Percentiles rank a stretch among this genome's conserved stretches.
These are phyloP conservation scores for Panulirus ornatus DNA, from an alignment of 1,140 invertebrate species.

Conservation along the genomic window DNA sequence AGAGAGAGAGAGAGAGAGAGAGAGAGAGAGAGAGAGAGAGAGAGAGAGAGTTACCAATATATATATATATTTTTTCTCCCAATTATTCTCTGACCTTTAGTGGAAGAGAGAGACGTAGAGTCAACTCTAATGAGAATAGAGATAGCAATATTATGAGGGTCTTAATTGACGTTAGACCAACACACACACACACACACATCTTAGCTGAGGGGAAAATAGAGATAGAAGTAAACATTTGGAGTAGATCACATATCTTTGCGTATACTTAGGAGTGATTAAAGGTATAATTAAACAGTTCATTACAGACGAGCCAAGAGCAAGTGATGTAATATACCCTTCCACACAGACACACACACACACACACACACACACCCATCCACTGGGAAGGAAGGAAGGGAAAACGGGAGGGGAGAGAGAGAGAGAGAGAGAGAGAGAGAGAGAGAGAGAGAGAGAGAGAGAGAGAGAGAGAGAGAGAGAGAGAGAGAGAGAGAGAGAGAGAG, in stretches of 20 bases:
- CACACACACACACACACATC: constrained; percentile 1
- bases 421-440: background rate
- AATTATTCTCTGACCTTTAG: background rate
- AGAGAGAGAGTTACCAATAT: background rate
- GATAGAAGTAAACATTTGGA: background rate
- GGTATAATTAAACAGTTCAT: background rate
- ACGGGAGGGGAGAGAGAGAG: background rate
- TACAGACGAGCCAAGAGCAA: background rate
- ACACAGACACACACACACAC: constrained; percentile 2
- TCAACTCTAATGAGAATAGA: too few relatives aligned
- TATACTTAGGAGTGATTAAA: background rate
- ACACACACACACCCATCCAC: background rate
- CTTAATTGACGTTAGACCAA: too few relatives aligned
- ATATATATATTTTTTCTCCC: background rate
- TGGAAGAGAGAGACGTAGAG: too few relatives aligned
- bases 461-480: background rate
- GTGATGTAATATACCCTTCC: background rate
- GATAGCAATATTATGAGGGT: too few relatives aligned
- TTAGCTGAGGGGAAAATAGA: background rate
- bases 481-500: background rate
- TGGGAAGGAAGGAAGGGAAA: background rate
- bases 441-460: background rate
- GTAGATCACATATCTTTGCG: background rate
- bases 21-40: background rate
- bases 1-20: too few relatives aligned